These are phyloP conservation scores for Himalopsyche tibetana DNA, from an alignment of 2,888 invertebrate species.

Conservation along the genomic window DNA sequence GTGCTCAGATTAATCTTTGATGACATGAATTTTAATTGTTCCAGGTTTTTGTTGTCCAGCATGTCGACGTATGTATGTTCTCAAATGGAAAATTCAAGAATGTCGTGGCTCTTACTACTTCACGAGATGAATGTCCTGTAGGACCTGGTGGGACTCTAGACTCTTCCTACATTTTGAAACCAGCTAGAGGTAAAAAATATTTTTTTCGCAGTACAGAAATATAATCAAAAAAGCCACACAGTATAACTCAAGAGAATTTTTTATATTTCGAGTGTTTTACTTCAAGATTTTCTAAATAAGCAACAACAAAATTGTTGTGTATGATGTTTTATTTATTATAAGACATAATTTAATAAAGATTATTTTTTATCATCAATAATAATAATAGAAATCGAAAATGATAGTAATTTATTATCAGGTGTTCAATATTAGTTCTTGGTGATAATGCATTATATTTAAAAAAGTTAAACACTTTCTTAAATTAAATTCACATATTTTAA, in stretches of 20 bases:
- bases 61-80: conserved; percentile 96
- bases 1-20: background rate
- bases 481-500: background rate
- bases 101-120: conserved; percentile 84
- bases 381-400: too few relatives aligned
- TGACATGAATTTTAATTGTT: conserved; percentile 55
- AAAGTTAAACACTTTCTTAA: background rate
- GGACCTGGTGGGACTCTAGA: conserved; percentile 80
- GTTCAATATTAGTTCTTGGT: too few relatives aligned
- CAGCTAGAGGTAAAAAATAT: conserved; percentile 76
- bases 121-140: conserved; percentile 81
- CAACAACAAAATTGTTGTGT: too few relatives aligned
- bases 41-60: conserved; percentile 90
- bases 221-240: too few relatives aligned
- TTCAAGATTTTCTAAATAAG: too few relatives aligned
- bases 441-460: too few relatives aligned
- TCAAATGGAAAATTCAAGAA: conserved; percentile 96
- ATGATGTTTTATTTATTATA: too few relatives aligned
- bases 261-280: too few relatives aligned
- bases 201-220: background rate
- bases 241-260: too few relatives aligned
- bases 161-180: conserved; percentile 82
- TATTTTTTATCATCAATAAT: too few relatives aligned
- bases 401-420: too few relatives aligned
- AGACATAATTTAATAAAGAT: too few relatives aligned